Base-by-base conservation (phyloP, 1,140 invertebrate species). In the Aphelenchoides besseyi region DNA sequence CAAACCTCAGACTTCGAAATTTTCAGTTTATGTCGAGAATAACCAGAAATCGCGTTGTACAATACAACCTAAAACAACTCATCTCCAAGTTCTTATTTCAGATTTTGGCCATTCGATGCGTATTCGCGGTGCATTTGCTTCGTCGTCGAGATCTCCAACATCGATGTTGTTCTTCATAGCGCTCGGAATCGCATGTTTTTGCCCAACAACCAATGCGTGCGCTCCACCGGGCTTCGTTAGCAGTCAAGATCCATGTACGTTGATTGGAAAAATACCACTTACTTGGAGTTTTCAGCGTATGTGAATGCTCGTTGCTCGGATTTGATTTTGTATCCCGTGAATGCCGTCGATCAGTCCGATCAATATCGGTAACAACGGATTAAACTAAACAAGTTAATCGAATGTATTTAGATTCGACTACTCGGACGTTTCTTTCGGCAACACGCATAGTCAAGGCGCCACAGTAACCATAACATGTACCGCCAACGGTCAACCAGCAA, bases 401-500 rank as follows among this genome's bases (percentile, higher is more conserved):
- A 1, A 63, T 9, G 9, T 53, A 74, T 74, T 9, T n/a, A 83
- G 81, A 69, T 83, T 83, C 72, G 82, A 83, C 68, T 83, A 83
- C 69, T 75, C 72, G 30, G 82, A 83, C 64, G 83, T 83, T 3
- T 72, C 71, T 23, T 83, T 83, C 52, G 82, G 82, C 16, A 83
- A 83, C 70, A 83, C 82, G n/a, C 82, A 83, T 66, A 66, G 62
- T 32, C 76, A 80, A 73, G 82, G 80, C 35, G 80, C 80, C 0
- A 82, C 80, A 30, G 80, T 82, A 2, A 74, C 80, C 2, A 83
- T 83, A n/a, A 83, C 82, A 3, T 83, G 82, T 63, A 83, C 82
- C 16, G 73, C 80, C 1, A 77, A 76, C n/a, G 82, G 83, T 8
- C 82, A 84, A 64, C 76, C 82, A n/a, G 79, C 83, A 12, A 83